A percentile compares a stretch with the other conserved stretches of the same genome.
These are phyloP conservation scores for Zaprionus capensis DNA, from an alignment of 1,140 invertebrate species.

Conservation along the genomic window DNA sequence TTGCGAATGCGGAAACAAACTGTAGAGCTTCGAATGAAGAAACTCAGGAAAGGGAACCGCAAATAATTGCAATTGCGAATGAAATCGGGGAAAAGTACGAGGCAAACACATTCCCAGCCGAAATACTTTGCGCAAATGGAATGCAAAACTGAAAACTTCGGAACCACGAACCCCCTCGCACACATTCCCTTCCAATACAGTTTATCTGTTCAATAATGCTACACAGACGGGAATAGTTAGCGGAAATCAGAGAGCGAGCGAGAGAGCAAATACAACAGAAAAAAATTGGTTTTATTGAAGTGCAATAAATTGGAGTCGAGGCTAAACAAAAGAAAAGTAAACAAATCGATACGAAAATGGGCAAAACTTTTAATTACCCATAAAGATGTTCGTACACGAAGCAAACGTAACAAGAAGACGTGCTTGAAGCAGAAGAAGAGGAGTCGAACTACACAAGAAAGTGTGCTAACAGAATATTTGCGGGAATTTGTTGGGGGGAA, in stretches of 20 bases:
- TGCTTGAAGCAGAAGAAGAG: constrained; percentile 33
- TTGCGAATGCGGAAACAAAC: constrained; percentile 13
- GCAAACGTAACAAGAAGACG: constrained; percentile 45
- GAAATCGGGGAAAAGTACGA: constrained; percentile 48
- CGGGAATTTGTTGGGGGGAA: constrained; percentile 34
- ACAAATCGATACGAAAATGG: constrained; percentile 75
- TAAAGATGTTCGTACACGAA: constrained; percentile 76
- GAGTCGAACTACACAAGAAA: constrained; percentile 1
- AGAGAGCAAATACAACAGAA: not conserved
- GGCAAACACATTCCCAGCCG: constrained; percentile 53
- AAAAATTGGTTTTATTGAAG: constrained; percentile 74
- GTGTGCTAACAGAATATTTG: constrained; percentile 36
- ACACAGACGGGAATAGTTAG: constrained; percentile 62
- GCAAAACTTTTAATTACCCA: constrained; percentile 83
- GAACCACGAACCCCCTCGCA: not conserved
- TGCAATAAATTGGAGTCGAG: constrained; percentile 73
- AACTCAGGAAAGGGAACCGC: constrained; percentile 39
- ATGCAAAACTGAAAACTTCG: constrained; percentile 56
- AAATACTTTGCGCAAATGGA: constrained; percentile 73
- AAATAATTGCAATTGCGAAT: constrained; percentile 61
- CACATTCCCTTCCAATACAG: not conserved
- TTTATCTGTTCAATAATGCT: constrained; percentile 63
- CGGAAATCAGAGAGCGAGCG: constrained; percentile 13
- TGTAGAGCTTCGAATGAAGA: constrained; percentile 9
- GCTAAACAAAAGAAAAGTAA: constrained; percentile 43